Evolutionary conservation across 2,888 invertebrate species (phyloP).

Genomic region (Xanthorhoe spadicearia): DNA sequence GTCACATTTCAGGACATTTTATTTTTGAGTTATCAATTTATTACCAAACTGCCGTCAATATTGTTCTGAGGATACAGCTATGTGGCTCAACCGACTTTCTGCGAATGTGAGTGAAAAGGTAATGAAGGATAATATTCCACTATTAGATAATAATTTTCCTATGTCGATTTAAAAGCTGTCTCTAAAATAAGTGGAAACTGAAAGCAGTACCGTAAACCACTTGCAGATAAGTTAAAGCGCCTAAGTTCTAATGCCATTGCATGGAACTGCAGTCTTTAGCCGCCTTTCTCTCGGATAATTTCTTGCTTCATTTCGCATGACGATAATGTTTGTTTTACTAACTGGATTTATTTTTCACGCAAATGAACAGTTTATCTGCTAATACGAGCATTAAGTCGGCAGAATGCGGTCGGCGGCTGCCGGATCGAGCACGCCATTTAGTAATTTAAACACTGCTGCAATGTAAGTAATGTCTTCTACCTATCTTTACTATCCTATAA

Average conservation of each 20-base stretch:
- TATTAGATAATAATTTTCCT: background rate
- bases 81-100: no score
- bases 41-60: no score
- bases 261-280: conserved; percentile 39
- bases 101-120: no score
- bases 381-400: conserved; percentile 62
- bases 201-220: background rate
- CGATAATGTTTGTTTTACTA: conserved; percentile 65
- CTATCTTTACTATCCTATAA: conserved; percentile 44
- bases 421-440: conserved; percentile 65
- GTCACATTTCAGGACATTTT: conserved; percentile 47
- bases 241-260: background rate
- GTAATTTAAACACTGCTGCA: conserved; percentile 61
- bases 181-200: background rate
- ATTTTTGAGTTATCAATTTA: background rate
- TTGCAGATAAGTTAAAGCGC: conserved; percentile 5
- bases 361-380: conserved; percentile 68
- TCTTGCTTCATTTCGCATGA: conserved; percentile 58
- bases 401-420: conserved; percentile 63
- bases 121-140: no score
- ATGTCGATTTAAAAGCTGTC: background rate
- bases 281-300: conserved; percentile 48
- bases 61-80: no score
- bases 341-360: conserved; percentile 69
- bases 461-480: conserved; percentile 61